phyloP scores from a whole-genome alignment of 1,140 invertebrate species.

The Dufourea novaeangliae region DNA sequence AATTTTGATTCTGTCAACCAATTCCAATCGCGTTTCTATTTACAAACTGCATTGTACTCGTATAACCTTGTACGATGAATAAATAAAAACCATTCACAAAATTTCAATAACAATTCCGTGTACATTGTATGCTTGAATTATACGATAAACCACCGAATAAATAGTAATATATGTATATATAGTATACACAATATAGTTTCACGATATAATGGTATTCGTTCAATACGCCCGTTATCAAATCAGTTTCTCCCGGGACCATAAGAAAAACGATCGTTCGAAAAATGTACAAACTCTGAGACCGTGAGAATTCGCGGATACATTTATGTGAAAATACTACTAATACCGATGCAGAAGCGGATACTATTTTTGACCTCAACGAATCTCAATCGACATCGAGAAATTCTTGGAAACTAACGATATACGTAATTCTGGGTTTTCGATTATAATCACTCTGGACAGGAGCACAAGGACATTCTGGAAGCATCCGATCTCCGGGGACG shows the following conservation, averaged over 20 bases:
- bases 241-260: too few species aligned
- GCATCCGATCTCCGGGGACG: background rate
- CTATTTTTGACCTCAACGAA: background rate
- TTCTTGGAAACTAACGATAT: background rate
- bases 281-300: background rate
- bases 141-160: too few species aligned
- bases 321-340: background rate
- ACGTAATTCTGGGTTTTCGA: background rate
- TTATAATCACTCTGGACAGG: background rate
- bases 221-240: too few species aligned
- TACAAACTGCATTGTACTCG: conserved; percentile 37
- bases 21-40: conserved; percentile 63
- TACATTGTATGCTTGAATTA: too few species aligned
- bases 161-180: too few species aligned
- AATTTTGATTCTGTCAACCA: conserved; percentile 58
- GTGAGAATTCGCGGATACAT: background rate
- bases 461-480: background rate
- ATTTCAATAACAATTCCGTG: too few species aligned
- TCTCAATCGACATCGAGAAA: conserved; percentile 4
- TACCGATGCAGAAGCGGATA: background rate
- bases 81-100: too few species aligned
- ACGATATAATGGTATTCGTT: background rate
- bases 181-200: too few species aligned
- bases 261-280: background rate
- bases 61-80: background rate